Evolutionary conservation across 1,140 invertebrate genomes (phyloP).

Genomic region (Lucilia cuprina): DNA sequence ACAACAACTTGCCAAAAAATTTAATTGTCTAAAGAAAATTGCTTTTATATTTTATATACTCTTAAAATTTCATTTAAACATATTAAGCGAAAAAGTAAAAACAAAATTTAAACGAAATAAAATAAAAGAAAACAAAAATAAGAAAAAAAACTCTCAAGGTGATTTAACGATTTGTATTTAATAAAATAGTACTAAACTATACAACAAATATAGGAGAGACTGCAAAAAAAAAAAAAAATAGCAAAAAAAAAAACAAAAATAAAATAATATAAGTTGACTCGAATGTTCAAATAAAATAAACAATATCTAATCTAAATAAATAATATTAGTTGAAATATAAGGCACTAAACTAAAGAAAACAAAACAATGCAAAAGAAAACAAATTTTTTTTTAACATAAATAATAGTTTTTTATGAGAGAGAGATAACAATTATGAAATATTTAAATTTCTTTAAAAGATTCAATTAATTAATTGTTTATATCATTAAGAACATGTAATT

Average conservation of each 20-base stretch:
- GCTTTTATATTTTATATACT: not conserved
- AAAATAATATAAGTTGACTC: not conserved
- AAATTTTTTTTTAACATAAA: no score
- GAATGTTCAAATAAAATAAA: not conserved
- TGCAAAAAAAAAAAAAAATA: not conserved
- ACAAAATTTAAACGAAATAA: not conserved
- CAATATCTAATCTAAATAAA: constrained; percentile 4
- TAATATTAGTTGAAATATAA: not conserved
- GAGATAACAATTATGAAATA: no score
- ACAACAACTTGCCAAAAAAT: not conserved
- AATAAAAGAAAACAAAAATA: not conserved
- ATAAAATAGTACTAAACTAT: not conserved
- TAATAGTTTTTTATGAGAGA: no score
- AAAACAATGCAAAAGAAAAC: not conserved
- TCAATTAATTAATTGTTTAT: no score
- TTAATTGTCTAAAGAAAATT: not conserved
- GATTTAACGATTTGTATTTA: not conserved
- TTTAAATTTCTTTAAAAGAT: no score
- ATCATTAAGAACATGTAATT: no score
- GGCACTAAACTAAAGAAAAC: not conserved
- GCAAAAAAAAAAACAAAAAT: not conserved
- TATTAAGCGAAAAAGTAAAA: not conserved
- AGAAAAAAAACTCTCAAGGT: not conserved
- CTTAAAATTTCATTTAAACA: not conserved
- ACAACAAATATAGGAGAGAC: not conserved